Evolutionary conservation across 2,113 vertebrate species (phyloP).

Genomic region (Bubo blakistoni): DNA sequence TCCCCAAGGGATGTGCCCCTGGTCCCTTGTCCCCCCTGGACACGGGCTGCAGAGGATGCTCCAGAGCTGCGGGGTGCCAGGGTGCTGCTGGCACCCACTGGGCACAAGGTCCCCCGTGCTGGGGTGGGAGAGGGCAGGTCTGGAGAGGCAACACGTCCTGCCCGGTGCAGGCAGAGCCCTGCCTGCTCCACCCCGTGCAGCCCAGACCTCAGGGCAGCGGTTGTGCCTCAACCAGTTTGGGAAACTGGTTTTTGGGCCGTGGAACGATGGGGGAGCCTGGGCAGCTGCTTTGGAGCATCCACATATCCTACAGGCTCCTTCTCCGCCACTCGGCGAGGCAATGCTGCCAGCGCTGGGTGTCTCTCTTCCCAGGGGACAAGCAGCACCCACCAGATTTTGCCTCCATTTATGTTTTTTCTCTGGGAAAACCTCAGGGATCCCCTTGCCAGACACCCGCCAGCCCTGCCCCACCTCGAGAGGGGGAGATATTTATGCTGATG

Average conservation of each 20-base stretch:
- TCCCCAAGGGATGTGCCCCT: fast-evolving
- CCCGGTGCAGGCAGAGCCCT: not conserved
- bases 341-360: fast-evolving
- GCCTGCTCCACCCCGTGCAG: fast-evolving
- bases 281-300: not conserved
- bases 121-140: not conserved
- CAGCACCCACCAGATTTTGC: fast-evolving
- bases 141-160: not conserved
- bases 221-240: not conserved
- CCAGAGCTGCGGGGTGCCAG: fast-evolving
- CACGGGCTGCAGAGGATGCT: not conserved
- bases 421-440: not conserved
- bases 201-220: fast-evolving
- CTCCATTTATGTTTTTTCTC: not conserved
- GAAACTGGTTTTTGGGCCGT: fast-evolving
- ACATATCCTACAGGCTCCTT: not conserved
- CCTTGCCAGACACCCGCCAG: fast-evolving
- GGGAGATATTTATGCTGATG: fast-evolving
- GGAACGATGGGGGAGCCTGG: fast-evolving
- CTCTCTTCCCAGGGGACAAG: not conserved
- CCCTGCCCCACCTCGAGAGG: not conserved
- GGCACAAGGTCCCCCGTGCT: not conserved
- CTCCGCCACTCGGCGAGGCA: fast-evolving
- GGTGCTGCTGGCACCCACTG: not conserved
- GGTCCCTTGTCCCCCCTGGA: not conserved